Evolutionary conservation across 2,113 vertebrate species (phyloP).

Genomic region (Bos indicus): DNA sequence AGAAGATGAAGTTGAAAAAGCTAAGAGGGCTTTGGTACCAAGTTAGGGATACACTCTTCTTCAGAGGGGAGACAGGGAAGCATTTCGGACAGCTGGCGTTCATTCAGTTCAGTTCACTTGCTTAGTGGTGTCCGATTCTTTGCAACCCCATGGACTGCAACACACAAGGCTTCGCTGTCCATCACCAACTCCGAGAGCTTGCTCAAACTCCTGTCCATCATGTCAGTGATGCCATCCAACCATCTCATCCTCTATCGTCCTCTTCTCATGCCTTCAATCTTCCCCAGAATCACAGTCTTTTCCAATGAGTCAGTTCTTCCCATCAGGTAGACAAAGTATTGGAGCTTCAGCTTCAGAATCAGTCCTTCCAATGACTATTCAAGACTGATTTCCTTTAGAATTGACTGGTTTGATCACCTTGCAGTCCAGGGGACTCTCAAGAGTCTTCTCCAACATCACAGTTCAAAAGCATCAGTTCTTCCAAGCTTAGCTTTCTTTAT

Average conservation of each 20-base stretch:
- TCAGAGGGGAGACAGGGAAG: not conserved
- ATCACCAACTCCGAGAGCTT: not conserved
- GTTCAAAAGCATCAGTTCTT: not conserved
- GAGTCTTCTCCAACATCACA: not conserved
- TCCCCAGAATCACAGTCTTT: not conserved
- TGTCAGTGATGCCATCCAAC: not conserved
- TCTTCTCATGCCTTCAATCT: not conserved
- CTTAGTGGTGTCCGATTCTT: not conserved
- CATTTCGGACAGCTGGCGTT: not conserved
- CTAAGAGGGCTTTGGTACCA: not conserved
- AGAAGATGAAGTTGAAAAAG: not conserved
- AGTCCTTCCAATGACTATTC: not conserved
- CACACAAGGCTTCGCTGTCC: fast-evolving
- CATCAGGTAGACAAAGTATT: not conserved
- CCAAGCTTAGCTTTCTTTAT: not conserved
- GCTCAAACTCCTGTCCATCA: not conserved
- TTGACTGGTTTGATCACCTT: not conserved
- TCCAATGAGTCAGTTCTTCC: not conserved
- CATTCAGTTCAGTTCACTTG: not conserved
- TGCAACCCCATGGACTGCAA: not conserved
- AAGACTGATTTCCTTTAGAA: not conserved
- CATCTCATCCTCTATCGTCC: not conserved
- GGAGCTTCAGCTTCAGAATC: not conserved
- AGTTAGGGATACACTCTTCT: not conserved
- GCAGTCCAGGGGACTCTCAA: not conserved